Conservation (phyloP, 2,797 vertebrate species). For the Scolopax rusticola region DNA sequence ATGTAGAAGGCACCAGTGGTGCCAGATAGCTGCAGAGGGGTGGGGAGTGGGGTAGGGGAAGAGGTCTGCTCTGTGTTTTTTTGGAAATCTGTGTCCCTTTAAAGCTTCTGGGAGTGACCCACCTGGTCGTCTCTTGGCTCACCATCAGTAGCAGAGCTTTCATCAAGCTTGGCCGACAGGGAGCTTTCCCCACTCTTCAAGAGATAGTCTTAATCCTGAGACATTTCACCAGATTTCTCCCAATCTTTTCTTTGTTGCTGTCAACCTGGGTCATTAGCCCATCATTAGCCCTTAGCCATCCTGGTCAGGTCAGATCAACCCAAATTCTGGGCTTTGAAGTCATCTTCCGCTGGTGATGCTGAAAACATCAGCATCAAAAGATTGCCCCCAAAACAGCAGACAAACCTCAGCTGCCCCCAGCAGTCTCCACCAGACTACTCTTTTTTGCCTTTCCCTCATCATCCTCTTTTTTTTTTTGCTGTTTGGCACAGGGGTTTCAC, state of each 20-base stretch:
- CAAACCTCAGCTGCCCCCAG: background rate
- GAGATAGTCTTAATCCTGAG: background rate
- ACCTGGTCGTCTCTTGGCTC: background rate
- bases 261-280: background rate
- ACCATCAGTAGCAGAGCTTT: background rate
- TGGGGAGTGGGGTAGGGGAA: background rate
- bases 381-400: background rate
- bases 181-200: background rate
- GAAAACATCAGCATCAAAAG: background rate
- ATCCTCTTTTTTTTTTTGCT: background rate
- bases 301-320: background rate
- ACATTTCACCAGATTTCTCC: background rate
- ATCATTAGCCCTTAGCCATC: fast-evolving
- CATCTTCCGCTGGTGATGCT: background rate
- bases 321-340: background rate
- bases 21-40: background rate
- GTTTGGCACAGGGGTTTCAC: background rate
- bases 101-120: background rate
- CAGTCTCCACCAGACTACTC: background rate
- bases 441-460: background rate
- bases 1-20: background rate
- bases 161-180: background rate
- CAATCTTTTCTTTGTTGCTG: background rate
- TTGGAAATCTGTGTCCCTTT: background rate
- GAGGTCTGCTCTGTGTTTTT: background rate